Evolutionary conservation across 2,888 invertebrate genomes (phyloP).

Genomic region (Lasioglossum marginatum): DNA sequence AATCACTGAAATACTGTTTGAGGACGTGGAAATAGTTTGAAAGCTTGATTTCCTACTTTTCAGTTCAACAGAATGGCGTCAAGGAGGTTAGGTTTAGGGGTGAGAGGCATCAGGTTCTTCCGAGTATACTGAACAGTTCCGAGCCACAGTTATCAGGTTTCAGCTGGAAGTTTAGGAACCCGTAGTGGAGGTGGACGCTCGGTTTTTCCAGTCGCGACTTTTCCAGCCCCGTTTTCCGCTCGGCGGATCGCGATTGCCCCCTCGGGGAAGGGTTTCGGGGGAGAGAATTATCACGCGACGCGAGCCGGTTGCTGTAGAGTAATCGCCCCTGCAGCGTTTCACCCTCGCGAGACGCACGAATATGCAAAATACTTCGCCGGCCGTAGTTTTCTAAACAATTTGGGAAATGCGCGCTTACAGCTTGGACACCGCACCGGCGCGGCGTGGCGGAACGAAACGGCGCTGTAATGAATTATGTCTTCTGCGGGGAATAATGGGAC

Average conservation of each 20-base stretch:
- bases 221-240: conserved; percentile 50
- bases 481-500: conserved; percentile 5
- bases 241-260: conserved; percentile 51
- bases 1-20: background rate
- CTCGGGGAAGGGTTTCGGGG: conserved; percentile 45
- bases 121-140: background rate
- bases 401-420: conserved; percentile 29
- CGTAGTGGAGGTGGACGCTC: conserved; percentile 1
- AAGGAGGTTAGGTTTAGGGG: background rate
- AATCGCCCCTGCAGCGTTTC: conserved; percentile 51
- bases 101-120: background rate
- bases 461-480: conserved; percentile 38
- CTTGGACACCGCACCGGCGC: conserved; percentile 23
- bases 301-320: conserved; percentile 45
- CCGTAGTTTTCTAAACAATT: conserved; percentile 53
- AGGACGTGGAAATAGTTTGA: background rate
- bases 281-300: conserved; percentile 54
- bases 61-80: background rate
- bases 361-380: conserved; percentile 43
- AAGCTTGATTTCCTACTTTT: background rate
- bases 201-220: conserved; percentile 46
- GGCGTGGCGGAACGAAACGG: conserved; percentile 30
- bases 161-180: background rate
- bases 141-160: background rate
- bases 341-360: conserved; percentile 24